Evolutionary conservation across 2,113 vertebrate species (phyloP), one percentile per base, ranked within the genome.

Genomic region (Oryzias celebensis): DNA sequence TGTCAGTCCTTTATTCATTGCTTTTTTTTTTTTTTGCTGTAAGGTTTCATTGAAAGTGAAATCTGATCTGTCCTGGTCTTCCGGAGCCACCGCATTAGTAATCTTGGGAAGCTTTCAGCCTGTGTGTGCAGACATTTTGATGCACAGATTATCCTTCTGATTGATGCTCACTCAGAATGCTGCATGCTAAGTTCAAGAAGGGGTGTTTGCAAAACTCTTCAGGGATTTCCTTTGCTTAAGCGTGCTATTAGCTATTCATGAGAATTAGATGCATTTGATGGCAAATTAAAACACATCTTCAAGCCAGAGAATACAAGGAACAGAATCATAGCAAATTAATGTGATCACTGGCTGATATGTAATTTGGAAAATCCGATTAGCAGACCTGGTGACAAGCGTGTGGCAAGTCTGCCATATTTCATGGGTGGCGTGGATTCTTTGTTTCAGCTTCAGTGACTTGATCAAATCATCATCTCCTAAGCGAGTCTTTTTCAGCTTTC

Each of bases 181-280:
- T 22, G 49, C 26, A 6, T 23, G 0, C 48, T 13, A 1, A 17
- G 28, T 65, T 62, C n/a, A n/a, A n/a, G 58, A 1, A 5, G 31
- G 31, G 31, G 31, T 36, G 60, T 36, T 48, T 45, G 50, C 63
- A 28, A 72, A 71, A 54, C 58, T 63, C 46, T 52, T 60, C 57
- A 68, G 57, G 61, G 50, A 75, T 75, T 77, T 68, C 42, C 56
- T 55, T 52, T 22, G 14, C 54, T 60, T 75, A 52, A 67, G 18
- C 54, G 43, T 18, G 44, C 60, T 24, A 65, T 81, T 62, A 75
- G 61, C 61, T 67, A 75, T 79, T 70, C 59, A 77, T 58, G 65
- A 73, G 77, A 63, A 57, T 58, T 43, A 10, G 48, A 77, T 70
- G 62, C 26, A 47, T 64, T 54, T 44, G n/a, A 58, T 18, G 24